phyloP scores from a whole-genome alignment of 2,113 vertebrate genomes.

The Spizaetus ornatus region DNA sequence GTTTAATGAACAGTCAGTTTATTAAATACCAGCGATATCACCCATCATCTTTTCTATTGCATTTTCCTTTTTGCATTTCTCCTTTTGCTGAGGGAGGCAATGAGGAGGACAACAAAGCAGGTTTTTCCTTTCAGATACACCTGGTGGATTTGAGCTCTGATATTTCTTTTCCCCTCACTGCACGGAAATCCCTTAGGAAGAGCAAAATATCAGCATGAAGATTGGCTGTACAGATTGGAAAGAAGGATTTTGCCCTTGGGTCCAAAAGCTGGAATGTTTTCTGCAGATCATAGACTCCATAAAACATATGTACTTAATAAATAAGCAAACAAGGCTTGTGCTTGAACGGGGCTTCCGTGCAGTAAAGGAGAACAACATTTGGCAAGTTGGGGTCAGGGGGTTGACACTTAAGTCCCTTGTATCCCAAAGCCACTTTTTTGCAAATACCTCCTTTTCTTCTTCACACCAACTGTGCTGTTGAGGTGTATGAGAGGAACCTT shows the following conservation, averaged over 20 bases:
- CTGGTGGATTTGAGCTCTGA: background rate
- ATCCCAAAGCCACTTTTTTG: background rate
- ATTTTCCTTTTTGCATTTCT: background rate
- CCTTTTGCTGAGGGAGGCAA: background rate
- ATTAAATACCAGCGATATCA: background rate
- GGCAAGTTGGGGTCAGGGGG: background rate
- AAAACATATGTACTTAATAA: conserved; percentile 62
- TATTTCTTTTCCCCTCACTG: background rate
- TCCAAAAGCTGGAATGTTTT: conserved; percentile 42
- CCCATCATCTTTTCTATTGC: background rate
- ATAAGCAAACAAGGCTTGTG: conserved; percentile 45
- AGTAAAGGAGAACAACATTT: background rate
- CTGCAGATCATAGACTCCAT: conserved; percentile 17
- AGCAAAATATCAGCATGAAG: conserved; percentile 23
- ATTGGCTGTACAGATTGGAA: background rate
- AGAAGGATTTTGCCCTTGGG: conserved; percentile 54
- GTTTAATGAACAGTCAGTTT: background rate
- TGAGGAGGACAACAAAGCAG: background rate
- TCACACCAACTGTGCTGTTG: background rate
- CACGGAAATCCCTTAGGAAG: conserved; percentile 16
- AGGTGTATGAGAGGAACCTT: background rate
- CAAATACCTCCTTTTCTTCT: background rate
- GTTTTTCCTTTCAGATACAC: conserved; percentile 7
- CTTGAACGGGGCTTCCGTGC: background rate
- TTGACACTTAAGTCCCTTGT: background rate